phyloP scores from a whole-genome alignment of 2,888 invertebrate genomes.

The Chymomyza caudatula region DNA sequence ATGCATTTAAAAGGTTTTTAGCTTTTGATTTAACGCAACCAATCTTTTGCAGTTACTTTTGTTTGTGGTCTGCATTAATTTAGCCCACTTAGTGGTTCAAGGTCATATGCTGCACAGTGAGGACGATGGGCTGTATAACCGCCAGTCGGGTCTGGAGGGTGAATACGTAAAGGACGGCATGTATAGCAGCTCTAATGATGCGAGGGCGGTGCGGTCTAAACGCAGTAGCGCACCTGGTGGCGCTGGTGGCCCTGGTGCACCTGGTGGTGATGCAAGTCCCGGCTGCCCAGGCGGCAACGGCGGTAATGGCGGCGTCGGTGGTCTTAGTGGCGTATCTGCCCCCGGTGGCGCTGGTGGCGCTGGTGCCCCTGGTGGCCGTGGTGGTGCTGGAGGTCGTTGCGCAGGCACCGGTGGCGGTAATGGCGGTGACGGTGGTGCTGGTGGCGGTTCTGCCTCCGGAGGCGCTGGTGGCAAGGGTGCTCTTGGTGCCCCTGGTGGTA shows the following conservation, averaged over 20 bases:
- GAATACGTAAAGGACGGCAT: constrained; percentile 23
- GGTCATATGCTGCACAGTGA: constrained; percentile 11
- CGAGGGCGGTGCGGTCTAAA: constrained; percentile 52
- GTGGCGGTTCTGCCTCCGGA: too few species aligned
- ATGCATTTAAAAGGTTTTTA: background rate
- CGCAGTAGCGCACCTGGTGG: constrained; percentile 54
- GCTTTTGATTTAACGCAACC: background rate
- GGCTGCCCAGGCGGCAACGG: background rate
- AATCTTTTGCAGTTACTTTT: constrained; percentile 30
- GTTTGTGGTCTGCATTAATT: constrained; percentile 14
- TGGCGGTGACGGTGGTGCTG: too few species aligned
- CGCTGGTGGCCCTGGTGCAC: constrained; percentile 59
- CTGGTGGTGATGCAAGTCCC: constrained; percentile 42
- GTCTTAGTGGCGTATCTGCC: too few species aligned
- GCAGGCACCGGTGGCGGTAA: too few species aligned
- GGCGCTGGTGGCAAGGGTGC: too few species aligned
- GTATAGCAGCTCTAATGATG: constrained; percentile 26
- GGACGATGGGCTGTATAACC: constrained; percentile 47
- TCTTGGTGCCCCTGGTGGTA: too few species aligned
- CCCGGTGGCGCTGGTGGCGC: too few species aligned
- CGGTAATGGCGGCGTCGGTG: too few species aligned
- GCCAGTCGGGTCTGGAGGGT: constrained; percentile 46
- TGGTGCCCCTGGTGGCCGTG: too few species aligned
- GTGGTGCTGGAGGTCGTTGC: too few species aligned
- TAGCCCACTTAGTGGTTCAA: constrained; percentile 7